A percentile compares a stretch with the other conserved stretches of the same genome.
phyloP scores from a whole-genome alignment of 2,113 vertebrate genomes.

The Tringa solitaria region DNA sequence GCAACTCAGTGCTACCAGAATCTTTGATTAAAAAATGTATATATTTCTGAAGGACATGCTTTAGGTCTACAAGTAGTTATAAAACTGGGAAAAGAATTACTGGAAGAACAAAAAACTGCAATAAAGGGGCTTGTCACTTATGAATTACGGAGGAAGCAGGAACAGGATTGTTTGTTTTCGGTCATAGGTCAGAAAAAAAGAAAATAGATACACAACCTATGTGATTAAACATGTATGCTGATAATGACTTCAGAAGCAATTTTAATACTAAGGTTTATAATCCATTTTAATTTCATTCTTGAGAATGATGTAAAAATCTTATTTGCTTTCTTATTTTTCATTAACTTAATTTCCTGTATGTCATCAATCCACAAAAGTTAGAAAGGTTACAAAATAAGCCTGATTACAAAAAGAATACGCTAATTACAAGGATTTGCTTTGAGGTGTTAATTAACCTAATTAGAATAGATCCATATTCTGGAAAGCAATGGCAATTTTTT shows the following conservation, averaged over 20 bases:
- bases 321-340: neutral
- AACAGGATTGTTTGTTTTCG: neutral
- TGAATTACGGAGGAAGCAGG: neutral
- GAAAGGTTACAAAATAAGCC: neutral
- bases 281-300: neutral
- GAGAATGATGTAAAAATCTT: neutral
- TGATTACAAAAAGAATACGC: neutral
- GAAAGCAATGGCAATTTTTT: neutral
- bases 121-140: neutral
- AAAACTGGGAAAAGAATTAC: neutral
- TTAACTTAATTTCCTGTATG: neutral
- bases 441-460: conserved; percentile 42
- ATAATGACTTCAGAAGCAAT: neutral
- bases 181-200: neutral
- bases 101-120: neutral
- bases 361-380: neutral
- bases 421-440: conserved; percentile 44
- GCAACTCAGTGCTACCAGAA: neutral
- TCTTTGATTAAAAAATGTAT: neutral
- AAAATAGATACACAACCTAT: neutral
- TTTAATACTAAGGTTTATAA: neutral
- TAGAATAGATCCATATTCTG: neutral
- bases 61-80: neutral
- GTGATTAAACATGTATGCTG: neutral
- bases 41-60: neutral